Evolutionary conservation across 2,797 vertebrate species (phyloP).

Genomic region (Liparis tanakae): DNA sequence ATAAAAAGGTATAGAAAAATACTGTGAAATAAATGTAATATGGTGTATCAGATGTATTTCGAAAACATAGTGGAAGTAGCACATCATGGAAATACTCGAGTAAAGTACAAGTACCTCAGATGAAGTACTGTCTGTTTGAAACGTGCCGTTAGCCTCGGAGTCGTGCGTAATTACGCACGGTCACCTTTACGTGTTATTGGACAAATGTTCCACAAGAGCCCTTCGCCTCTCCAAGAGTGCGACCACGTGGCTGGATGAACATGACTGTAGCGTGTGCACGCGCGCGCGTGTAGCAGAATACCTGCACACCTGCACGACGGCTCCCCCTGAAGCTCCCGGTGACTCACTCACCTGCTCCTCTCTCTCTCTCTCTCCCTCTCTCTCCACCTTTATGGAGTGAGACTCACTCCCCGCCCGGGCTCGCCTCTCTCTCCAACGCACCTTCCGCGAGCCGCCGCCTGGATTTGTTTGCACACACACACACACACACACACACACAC

Average conservation of each 20-base stretch:
- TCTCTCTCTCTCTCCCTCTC: neutral
- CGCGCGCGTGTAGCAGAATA: constrained; percentile 36
- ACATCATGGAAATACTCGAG: neutral
- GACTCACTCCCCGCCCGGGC: constrained; percentile 36
- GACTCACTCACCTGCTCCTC: constrained; percentile 68
- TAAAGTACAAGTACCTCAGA: neutral
- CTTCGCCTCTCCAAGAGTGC: neutral
- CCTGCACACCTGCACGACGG: constrained; percentile 75
- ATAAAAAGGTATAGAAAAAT: neutral
- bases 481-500: too few species aligned
- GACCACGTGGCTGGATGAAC: constrained; percentile 5
- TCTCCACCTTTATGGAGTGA: constrained; percentile 37
- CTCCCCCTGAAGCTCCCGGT: constrained; percentile 78
- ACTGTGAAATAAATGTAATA: neutral
- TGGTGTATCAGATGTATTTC: neutral
- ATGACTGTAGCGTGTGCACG: neutral
- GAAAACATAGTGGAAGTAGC: neutral
- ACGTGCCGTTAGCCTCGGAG: neutral
- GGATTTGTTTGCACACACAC: neutral
- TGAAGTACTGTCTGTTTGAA: neutral
- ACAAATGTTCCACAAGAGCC: constrained; percentile 6
- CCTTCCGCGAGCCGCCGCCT: constrained; percentile 5
- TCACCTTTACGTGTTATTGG: constrained; percentile 8
- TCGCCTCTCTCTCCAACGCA: constrained; percentile 32
- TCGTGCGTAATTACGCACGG: neutral